Conservation (phyloP, 2,113 vertebrate species). For the Tinamus guttatus region DNA sequence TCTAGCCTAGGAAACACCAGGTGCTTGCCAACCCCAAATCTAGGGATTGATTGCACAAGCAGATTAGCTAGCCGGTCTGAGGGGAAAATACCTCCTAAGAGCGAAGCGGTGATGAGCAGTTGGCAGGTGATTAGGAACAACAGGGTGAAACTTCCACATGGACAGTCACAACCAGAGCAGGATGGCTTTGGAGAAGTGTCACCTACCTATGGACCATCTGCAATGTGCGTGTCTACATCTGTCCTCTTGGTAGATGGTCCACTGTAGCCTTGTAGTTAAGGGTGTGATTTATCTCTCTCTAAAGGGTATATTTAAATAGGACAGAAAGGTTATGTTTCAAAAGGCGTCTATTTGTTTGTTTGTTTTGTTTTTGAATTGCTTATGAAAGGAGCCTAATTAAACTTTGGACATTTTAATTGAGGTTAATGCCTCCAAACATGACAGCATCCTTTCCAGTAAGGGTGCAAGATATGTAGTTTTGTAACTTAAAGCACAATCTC, state of each 20-base stretch:
- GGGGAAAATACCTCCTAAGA: constrained; percentile 3
- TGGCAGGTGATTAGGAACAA: constrained; percentile 48
- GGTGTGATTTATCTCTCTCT: not conserved
- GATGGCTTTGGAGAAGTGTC: not conserved
- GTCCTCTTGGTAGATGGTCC: not conserved
- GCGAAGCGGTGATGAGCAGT: constrained; percentile 40
- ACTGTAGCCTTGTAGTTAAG: not conserved
- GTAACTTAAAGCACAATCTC: not conserved
- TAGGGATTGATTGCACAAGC: constrained; percentile 55
- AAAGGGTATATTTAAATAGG: not conserved
- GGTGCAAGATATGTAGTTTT: not conserved
- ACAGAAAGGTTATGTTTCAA: not conserved
- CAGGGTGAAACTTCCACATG: constrained; percentile 37
- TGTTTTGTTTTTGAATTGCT: not conserved
- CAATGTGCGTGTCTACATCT: not conserved
- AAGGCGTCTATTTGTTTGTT: not conserved
- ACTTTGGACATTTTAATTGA: not conserved
- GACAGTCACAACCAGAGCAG: not conserved
- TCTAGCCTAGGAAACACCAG: constrained; percentile 57
- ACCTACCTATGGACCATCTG: not conserved
- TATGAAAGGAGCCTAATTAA: not conserved
- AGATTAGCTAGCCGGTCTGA: constrained; percentile 10
- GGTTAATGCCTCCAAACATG: not conserved
- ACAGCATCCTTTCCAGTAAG: not conserved
- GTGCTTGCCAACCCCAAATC: constrained; percentile 12